Evolutionary conservation across 2,113 vertebrate genomes (phyloP), one percentile per base, ranked within the genome.

Genomic region (Dicerorhinus sumatrensis): DNA sequence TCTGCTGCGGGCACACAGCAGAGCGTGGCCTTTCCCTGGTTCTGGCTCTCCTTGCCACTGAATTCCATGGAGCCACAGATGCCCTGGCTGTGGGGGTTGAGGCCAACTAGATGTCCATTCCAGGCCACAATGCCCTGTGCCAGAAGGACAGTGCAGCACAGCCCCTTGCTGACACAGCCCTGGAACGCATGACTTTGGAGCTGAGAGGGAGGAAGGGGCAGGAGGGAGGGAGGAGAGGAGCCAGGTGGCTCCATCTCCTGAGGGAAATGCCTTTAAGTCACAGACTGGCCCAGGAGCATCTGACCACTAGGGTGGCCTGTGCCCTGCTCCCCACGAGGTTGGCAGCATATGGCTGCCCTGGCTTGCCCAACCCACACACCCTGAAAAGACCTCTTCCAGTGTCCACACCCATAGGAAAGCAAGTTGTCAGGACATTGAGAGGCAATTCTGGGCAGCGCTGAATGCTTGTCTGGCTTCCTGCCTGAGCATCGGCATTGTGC

Each of bases 41-140:
- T 80, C 88, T 0, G 14, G 84, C 72, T 69, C 46, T 89, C 56
- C 72, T 36, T 36, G 81, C 42, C 25, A 25, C 89, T 6, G 51
- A 51, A 48, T 39, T 39, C 72, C n/a, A 12, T 2, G 39, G 82
- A 76, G 67, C 39, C 86, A 48, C 94, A 96, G 95, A 93, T 83
- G 92, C 84, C 96, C 72, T 62, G 85, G 36, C 95, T 8, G 5
- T 8, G 42, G 96, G 89, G 83, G 88, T n/a, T 16, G 56, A 85
- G 48, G 88, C 29, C 16, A 75, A 69, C 39, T 93, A 94, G 93
- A 69, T 96, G 89, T 81, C 97, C 77, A 0, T 85, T 33, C 56
- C 88, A 4, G 29, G 87, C 54, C 80, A 39, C 12, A 0, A 10
- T 13, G 42, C 58, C 65, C 31, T 8, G 0, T 56, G 80, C 75